Base-by-base conservation (phyloP, 2,113 vertebrate genomes). In the Gulo gulo region DNA sequence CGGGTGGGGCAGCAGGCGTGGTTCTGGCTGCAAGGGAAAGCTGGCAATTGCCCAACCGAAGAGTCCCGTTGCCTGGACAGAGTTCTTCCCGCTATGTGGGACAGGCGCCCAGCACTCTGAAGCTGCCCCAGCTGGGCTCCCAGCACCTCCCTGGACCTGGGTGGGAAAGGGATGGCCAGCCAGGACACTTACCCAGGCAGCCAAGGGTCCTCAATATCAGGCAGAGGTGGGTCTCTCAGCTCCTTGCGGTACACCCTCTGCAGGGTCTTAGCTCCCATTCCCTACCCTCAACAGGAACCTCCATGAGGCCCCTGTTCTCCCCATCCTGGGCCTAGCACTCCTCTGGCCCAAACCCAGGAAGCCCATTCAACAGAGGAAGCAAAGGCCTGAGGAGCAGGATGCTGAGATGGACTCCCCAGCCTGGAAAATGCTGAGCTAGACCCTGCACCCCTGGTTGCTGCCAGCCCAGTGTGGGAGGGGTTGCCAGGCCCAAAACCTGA, bases 1-100 rank as follows among this genome's bases (percentile, higher is more conserved):
- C 31, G 42, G 98, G 97, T 57, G 88, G 96, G 94, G 97, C 95
- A 90, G 92, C 96, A 96, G 98, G 98, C 91, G 95, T 97, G 98
- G 96, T 85, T 97, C 95, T 97, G 95, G 94, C 95, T 82, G 76
- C 61, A 87, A 98, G 61, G 63, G n/a, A 94, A 73, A 93, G 85
- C 65, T 98, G 98, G 98, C 98, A 96, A 36, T 24, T 47, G 82
- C 91, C 97, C 98, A 98, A 91, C 76, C 36, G 29, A 45, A 34
- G 31, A 94, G 95, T 97, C 91, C 98, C 97, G 94, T 92, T 98
- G 97, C 94, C 92, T 97, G 88, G 97, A 96, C 95, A 84, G 96
- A 97, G 87, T 96, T 88, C 82, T 73, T 96, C 94, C 90, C 93
- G 93, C 98, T 98, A 96, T 6, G 1, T 47, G 85, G 81, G 93